These are phyloP conservation scores for Lordiphosa clarofinis DNA, from an alignment of 1,140 invertebrate genomes.

Conservation along the genomic window DNA sequence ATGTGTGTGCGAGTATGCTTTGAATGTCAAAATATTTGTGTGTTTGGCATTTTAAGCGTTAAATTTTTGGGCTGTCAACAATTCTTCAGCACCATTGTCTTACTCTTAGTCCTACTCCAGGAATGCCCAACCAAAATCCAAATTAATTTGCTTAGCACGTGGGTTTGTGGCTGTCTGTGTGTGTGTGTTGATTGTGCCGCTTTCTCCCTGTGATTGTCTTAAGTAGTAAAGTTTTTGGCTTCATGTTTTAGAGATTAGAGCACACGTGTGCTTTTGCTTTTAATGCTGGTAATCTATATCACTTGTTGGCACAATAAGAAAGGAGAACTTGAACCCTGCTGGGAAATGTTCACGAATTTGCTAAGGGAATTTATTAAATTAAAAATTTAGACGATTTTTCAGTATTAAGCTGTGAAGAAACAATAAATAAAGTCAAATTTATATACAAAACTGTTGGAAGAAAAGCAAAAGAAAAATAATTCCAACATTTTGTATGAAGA, in stretches of 20 bases:
- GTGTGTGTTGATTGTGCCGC: conserved; percentile 22
- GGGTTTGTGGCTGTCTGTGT: conserved; percentile 27
- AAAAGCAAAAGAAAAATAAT: too few species aligned
- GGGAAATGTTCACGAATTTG: too few species aligned
- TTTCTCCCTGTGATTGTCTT: conserved; percentile 37
- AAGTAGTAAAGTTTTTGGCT: conserved; percentile 48
- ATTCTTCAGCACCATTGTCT: conserved; percentile 33
- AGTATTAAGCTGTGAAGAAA: too few species aligned
- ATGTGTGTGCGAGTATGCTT: conserved; percentile 43
- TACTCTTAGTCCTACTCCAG: conserved; percentile 4
- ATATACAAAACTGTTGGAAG: too few species aligned
- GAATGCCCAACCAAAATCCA: conserved; percentile 19
- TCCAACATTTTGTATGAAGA: too few species aligned
- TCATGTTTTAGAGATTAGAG: conserved; percentile 33
- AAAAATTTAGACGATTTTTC: too few species aligned
- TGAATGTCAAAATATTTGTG: conserved; percentile 76
- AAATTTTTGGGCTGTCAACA: conserved; percentile 68
- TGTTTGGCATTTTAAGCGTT: conserved; percentile 75
- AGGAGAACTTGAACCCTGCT: too few species aligned
- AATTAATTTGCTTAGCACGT: conserved; percentile 66
- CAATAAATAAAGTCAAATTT: too few species aligned
- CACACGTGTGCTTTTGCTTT: background rate
- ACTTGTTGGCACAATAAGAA: too few species aligned
- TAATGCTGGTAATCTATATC: conserved; percentile 8
- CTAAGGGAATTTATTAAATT: too few species aligned